phyloP scores from a whole-genome alignment of 2,797 vertebrate species.

The Argyrosomus regius region DNA sequence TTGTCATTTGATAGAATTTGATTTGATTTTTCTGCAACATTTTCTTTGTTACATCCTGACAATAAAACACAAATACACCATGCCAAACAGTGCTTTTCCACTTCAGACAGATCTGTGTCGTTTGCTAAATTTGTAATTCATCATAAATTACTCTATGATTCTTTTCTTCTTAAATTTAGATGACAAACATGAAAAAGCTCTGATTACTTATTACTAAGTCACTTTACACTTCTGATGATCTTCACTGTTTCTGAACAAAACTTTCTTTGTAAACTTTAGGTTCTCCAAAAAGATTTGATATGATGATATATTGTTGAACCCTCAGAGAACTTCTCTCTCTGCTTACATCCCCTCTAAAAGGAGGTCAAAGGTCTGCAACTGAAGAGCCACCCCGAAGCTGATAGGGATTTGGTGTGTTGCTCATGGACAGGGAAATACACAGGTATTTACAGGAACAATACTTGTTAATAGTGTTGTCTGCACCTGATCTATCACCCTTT shows the following conservation, averaged over 20 bases:
- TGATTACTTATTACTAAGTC: background rate
- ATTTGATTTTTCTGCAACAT: background rate
- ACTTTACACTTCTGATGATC: background rate
- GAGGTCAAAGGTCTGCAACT: constrained; percentile 19
- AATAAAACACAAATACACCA: background rate
- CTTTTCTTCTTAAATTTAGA: background rate
- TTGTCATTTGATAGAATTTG: background rate
- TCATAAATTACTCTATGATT: background rate
- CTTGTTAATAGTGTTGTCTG: background rate
- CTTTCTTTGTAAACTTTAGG: background rate
- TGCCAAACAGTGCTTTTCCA: background rate
- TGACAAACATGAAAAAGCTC: background rate
- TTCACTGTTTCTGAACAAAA: background rate
- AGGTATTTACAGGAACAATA: constrained; percentile 16
- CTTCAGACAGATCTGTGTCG: no score
- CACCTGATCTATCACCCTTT: constrained; percentile 1
- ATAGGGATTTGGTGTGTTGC: constrained; percentile 22
- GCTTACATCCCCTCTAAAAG: background rate
- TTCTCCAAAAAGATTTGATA: background rate
- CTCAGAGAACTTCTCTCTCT: background rate
- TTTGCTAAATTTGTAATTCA: background rate
- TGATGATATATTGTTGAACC: background rate
- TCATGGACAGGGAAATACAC: background rate
- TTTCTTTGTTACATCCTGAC: background rate
- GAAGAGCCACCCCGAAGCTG: background rate